These are phyloP conservation scores for Crypturellus undulatus DNA, from an alignment of 2,113 vertebrate species.

Conservation along the genomic window DNA sequence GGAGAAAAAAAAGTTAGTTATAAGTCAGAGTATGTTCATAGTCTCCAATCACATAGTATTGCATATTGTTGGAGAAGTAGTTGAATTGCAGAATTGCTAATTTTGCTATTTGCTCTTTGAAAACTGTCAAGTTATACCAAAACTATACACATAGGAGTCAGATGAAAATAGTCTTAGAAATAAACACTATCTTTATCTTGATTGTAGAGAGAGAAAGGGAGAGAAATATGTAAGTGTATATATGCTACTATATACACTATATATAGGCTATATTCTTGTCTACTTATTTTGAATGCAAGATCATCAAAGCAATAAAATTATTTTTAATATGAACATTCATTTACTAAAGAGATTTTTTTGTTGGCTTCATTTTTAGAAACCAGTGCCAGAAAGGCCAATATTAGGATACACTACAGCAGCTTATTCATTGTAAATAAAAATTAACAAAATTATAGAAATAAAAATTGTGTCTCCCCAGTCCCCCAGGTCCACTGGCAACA, in stretches of 20 bases:
- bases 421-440: neutral
- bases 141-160: neutral
- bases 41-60: neutral
- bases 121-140: neutral
- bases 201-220: neutral
- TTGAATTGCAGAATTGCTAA: neutral
- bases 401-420: neutral
- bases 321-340: neutral
- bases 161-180: neutral
- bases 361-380: conserved; percentile 8
- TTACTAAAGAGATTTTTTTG: neutral
- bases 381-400: neutral
- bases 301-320: neutral
- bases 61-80: neutral
- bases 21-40: neutral
- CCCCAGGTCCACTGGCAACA: neutral
- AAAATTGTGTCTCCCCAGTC: neutral
- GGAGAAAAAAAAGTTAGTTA: neutral
- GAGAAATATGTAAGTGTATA: fast-evolving
- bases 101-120: neutral
- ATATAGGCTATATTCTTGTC: neutral
- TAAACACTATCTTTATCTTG: neutral
- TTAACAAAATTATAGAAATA: too few species aligned
- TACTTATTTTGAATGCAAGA: neutral
- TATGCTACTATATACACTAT: neutral